Evolutionary conservation across 1,140 invertebrate species (phyloP).

Genomic region (Neodiprion fabricii): DNA sequence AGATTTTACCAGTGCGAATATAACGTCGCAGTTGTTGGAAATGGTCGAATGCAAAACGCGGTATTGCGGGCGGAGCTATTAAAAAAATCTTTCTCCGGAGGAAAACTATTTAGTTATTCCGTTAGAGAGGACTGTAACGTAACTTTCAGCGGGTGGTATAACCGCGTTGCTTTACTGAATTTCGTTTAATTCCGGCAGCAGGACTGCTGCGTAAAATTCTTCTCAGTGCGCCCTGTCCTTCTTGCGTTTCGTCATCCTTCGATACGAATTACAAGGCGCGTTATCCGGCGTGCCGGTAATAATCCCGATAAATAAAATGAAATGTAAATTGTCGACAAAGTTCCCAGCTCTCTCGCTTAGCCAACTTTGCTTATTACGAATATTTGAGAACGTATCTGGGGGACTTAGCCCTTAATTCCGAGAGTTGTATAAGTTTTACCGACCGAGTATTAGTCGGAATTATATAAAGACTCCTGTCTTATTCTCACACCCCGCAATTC

Average conservation of each 20-base stretch:
- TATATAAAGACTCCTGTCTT: constrained; percentile 59
- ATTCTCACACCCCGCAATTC: constrained; percentile 38
- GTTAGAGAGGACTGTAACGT: not conserved
- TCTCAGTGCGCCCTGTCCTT: too few relatives aligned
- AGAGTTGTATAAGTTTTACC: constrained; percentile 42
- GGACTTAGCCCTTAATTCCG: constrained; percentile 2
- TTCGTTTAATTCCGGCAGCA: too few relatives aligned
- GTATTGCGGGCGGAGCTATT: not conserved
- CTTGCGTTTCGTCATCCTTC: too few relatives aligned
- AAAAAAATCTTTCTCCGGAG: not conserved
- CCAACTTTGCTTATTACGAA: constrained; percentile 7
- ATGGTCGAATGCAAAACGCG: not conserved
- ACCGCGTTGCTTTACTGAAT: too few relatives aligned
- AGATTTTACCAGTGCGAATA: not conserved
- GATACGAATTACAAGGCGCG: too few relatives aligned
- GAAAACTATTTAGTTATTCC: not conserved
- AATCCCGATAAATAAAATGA: constrained; percentile 5
- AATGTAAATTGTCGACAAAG: constrained; percentile 2
- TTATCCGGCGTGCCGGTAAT: not conserved
- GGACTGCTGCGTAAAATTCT: too few relatives aligned
- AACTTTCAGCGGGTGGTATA: not conserved
- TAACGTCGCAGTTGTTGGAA: not conserved
- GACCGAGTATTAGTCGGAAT: constrained; percentile 55
- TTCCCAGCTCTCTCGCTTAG: not conserved
- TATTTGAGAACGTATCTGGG: constrained; percentile 7